Evolutionary conservation across 2,113 vertebrate genomes (phyloP).

Genomic region (Mola mola): DNA sequence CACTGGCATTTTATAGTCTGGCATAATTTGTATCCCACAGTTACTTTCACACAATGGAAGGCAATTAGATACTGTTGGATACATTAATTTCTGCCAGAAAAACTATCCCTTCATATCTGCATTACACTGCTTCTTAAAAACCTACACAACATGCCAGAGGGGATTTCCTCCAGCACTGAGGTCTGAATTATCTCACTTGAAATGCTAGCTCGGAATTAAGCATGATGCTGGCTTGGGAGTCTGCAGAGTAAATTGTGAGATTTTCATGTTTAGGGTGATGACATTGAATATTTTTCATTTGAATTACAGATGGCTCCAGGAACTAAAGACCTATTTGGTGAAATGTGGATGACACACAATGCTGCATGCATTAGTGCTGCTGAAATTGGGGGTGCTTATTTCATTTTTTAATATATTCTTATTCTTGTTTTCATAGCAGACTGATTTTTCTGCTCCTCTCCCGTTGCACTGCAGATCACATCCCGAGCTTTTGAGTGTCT

Average conservation of each 20-base stretch:
- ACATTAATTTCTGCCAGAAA: slow-evolving; percentile 38
- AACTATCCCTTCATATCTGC: slow-evolving; percentile 38
- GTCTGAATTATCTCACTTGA: slow-evolving; percentile 58
- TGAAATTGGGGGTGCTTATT: slow-evolving; percentile 62
- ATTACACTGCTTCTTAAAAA: slow-evolving; percentile 45
- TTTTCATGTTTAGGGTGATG: slow-evolving; percentile 55
- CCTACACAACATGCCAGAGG: slow-evolving; percentile 36
- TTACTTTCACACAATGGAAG: slow-evolving; percentile 48
- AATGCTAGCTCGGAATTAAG: slow-evolving; percentile 57
- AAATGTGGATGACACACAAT: slow-evolving; percentile 69
- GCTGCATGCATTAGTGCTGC: slow-evolving; percentile 56
- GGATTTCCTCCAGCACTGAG: slow-evolving; percentile 51
- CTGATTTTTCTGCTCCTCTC: slow-evolving; percentile 56
- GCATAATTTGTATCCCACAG: slow-evolving; percentile 25
- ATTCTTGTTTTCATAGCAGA: slow-evolving; percentile 58
- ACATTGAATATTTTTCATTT: slow-evolving; percentile 65
- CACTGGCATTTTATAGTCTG: slow-evolving; percentile 48
- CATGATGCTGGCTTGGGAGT: slow-evolving; percentile 52
- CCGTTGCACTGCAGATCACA: slow-evolving; percentile 64
- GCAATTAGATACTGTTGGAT: slow-evolving; percentile 60
- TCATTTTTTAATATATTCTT: slow-evolving; percentile 30
- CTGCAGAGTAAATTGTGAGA: slow-evolving; percentile 55
- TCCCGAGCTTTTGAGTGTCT: slow-evolving; percentile 60
- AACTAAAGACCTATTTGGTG: slow-evolving; percentile 60
- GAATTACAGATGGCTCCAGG: slow-evolving; percentile 62